These are phyloP conservation scores for Volucella inanis DNA, from an alignment of 2,888 invertebrate genomes.

Conservation along the genomic window DNA sequence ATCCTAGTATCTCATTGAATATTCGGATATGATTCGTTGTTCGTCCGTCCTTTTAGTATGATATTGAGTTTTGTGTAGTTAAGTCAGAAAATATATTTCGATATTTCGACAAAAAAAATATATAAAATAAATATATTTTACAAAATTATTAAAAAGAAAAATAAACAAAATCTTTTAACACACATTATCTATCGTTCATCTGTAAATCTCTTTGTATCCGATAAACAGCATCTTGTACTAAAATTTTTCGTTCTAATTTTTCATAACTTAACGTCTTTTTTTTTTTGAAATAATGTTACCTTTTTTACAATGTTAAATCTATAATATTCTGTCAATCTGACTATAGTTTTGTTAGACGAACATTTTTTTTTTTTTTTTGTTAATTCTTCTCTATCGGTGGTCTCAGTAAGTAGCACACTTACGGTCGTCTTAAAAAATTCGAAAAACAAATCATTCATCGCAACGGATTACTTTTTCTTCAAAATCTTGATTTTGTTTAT, in stretches of 20 bases:
- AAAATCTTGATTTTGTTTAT: not conserved
- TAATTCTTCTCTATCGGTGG: not conserved
- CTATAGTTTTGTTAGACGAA: conserved; percentile 23
- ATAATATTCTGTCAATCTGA: not conserved
- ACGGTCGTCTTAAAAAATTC: not conserved
- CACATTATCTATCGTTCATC: conserved; percentile 21
- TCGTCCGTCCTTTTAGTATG: conserved; percentile 83
- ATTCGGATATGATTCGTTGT: conserved; percentile 76
- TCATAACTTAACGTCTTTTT: conserved; percentile 1
- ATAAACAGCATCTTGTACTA: not conserved
- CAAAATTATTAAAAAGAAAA: conserved; percentile 46
- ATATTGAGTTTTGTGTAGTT: conserved; percentile 84
- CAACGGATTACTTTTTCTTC: conserved; percentile 1
- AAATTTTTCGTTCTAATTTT: not conserved
- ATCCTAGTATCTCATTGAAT: conserved; percentile 72
- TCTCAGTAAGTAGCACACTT: not conserved
- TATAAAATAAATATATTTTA: conserved; percentile 75
- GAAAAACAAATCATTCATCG: not conserved
- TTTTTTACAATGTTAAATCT: not conserved
- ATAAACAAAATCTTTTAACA: conserved; percentile 13
- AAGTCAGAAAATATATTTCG: conserved; percentile 83
- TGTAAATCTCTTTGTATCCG: conserved; percentile 3
- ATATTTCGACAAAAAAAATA: conserved; percentile 77
- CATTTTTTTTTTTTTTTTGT: conserved; percentile 24
- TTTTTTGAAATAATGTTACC: conserved; percentile 3